Evolutionary conservation across 2,797 vertebrate species (phyloP), one percentile per base, ranked within the genome.

Genomic region (Xerus rutilus): DNA sequence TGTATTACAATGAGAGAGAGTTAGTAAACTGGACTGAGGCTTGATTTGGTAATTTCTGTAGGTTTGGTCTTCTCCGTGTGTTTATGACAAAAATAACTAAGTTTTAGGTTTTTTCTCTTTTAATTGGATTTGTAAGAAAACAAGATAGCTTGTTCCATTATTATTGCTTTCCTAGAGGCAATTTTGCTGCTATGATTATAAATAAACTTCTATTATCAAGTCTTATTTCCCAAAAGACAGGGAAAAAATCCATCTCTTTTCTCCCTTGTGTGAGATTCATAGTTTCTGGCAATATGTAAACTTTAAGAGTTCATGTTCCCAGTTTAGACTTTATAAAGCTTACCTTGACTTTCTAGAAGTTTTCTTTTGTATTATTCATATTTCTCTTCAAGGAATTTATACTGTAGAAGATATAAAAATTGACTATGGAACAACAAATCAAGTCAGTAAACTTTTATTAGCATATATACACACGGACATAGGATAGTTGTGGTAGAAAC

Each of bases 161-260:
- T 72, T 92, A 92, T 10, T 95, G 88, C 74, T 97, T 97, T 97
- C 93, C 85, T 97, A 78, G 83, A 96, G 94, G 96, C 96, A 97
- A 70, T 93, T 95, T 91, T 96, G 59, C 30, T 94, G 84, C 81
- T 94, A 81, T 91, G 86, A 93, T 95, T 98, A 96, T 95, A 96
- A 96, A 94, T 97, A 93, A 93, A 97, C 70, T 97, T 97, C 91
- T 84, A 65, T 97, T 96, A 96, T 95, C 81, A 95, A 95, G 91
- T 93, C 76, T 73, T 95, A 89, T 93, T 92, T 98, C 97, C 97
- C 93, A 89, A 92, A 86, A 81, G 91, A 89, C 28, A 30, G 47
- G 5, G 13, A 65, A 83, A 94, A 96, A 94, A 93, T 67, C 47
- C 86, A 96, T 95, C 77, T 89, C 70, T 94, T 62, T 78, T 94